Percentiles rank a stretch among this genome's conserved stretches.
These are phyloP conservation scores for Mylabris phalerata DNA, from an alignment of 1,140 invertebrate species.

Conservation along the genomic window DNA sequence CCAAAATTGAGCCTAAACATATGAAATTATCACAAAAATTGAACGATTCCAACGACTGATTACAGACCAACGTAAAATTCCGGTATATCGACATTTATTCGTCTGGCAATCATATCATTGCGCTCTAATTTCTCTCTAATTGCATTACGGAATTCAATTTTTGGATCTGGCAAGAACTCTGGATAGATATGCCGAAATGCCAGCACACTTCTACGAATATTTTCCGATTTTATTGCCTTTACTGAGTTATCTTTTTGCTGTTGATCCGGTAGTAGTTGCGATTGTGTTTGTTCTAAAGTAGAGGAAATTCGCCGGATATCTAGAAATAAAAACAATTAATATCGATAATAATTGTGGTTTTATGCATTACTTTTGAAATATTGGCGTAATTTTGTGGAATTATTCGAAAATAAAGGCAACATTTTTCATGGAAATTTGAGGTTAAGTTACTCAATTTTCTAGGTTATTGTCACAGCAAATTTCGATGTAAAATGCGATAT, in stretches of 20 bases:
- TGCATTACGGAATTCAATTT: conserved; percentile 66
- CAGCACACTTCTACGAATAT: conserved; percentile 22
- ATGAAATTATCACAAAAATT: no score
- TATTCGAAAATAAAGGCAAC: not conserved
- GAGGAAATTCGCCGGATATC: no score
- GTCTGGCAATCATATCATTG: conserved; percentile 84
- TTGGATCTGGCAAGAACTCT: conserved; percentile 90
- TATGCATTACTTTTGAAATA: not conserved
- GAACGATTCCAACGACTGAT: no score
- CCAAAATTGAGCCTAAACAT: conserved; percentile 61
- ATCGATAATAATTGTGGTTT: not conserved
- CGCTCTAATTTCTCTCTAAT: conserved; percentile 85
- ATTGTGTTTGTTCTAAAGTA: no score
- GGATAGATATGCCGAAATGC: conserved; percentile 77
- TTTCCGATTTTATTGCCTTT: conserved; percentile 5
- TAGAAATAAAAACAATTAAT: no score
- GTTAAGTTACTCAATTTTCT: no score
- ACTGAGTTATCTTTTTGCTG: no score
- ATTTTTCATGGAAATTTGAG: no score
- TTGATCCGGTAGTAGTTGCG: no score
- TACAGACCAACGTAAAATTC: conserved; percentile 88
- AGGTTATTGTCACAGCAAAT: no score
- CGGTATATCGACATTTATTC: conserved; percentile 79
- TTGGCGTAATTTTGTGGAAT: not conserved
- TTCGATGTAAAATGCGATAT: no score